phyloP scores from a whole-genome alignment of 2,113 vertebrate species.

The Malaclemys terrapin region DNA sequence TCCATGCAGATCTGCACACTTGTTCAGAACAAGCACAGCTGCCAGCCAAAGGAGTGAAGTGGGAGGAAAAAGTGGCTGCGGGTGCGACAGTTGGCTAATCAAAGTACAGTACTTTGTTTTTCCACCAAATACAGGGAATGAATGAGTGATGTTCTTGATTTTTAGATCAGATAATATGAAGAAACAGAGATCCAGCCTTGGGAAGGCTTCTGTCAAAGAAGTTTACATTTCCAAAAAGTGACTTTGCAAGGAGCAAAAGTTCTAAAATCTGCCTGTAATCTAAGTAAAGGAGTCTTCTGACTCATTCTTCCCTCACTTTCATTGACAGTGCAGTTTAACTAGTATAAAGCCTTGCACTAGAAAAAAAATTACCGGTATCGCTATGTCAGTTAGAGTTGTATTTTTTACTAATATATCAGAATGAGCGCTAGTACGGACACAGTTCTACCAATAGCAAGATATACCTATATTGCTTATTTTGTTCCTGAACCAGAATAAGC shows the following conservation, averaged over 20 bases:
- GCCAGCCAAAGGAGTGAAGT: background rate
- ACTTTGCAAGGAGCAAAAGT: background rate
- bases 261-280: background rate
- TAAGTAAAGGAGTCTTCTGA: background rate
- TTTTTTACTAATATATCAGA: background rate
- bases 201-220: background rate
- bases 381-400: background rate
- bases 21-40: background rate
- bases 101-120: background rate
- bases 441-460: background rate
- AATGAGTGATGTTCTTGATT: background rate
- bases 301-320: background rate
- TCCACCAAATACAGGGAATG: background rate
- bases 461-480: background rate
- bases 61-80: background rate
- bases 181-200: background rate
- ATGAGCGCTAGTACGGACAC: background rate
- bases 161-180: background rate
- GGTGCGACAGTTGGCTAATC: background rate
- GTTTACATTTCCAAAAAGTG: conserved; percentile 21
- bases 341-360: background rate
- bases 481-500: background rate
- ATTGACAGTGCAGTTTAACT: fast-evolving
- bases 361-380: background rate
- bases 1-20: background rate